A percentile compares a stretch with the other conserved stretches of the same genome.
phyloP scores from a whole-genome alignment of 2,113 vertebrate species.

The Castor canadensis region DNA sequence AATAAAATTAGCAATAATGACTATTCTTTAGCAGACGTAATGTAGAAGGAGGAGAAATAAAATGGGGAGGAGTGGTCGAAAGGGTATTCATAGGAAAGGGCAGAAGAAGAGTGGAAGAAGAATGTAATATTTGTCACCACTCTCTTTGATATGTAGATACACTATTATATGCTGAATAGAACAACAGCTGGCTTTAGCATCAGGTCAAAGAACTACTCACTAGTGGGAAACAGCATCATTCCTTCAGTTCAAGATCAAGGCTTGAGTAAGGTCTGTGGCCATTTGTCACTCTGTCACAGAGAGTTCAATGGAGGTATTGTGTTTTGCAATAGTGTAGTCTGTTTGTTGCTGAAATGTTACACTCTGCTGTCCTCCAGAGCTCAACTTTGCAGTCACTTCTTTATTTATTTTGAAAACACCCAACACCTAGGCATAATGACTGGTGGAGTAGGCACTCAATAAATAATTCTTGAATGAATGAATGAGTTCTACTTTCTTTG shows the following conservation, averaged over 20 bases:
- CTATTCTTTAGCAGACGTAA: background rate
- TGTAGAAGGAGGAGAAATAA: background rate
- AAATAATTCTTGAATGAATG: conserved; percentile 6
- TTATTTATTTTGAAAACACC: conserved; percentile 41
- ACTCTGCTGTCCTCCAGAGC: background rate
- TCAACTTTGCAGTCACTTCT: background rate
- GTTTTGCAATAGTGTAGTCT: background rate
- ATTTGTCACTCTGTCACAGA: conserved; percentile 46
- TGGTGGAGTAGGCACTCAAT: background rate
- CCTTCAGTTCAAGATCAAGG: conserved; percentile 10
- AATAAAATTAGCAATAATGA: conserved; percentile 17
- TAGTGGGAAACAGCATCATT: conserved; percentile 29
- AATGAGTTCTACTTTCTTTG: background rate
- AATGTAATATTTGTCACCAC: background rate
- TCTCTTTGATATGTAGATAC: background rate
- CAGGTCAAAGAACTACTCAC: conserved; percentile 21
- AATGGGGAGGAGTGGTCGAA: background rate
- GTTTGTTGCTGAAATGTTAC: conserved; percentile 7
- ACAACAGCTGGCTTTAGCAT: conserved; percentile 1
- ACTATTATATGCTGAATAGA: background rate
- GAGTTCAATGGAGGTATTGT: conserved; percentile 41
- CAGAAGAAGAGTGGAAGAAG: conserved; percentile 11
- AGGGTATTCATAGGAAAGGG: background rate
- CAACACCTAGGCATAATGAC: background rate
- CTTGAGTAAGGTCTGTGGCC: conserved; percentile 25